Conservation (phyloP, 2,797 vertebrate species). For the Bothrops alternatus region DNA sequence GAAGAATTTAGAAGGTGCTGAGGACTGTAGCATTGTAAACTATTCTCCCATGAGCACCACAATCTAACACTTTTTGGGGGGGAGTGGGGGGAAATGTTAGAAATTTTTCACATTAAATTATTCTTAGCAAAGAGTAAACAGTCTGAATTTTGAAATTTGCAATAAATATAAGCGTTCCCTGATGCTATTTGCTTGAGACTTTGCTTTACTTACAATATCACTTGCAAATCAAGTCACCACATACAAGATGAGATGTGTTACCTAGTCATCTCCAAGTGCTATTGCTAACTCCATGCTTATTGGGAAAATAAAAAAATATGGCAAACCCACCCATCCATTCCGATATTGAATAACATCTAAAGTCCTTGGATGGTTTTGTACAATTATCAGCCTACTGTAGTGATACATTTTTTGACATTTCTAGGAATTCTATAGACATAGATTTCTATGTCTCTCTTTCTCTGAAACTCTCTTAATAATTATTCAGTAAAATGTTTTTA, state of each 20-base stretch:
- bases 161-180: not conserved
- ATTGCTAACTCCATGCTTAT: not conserved
- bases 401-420: not conserved
- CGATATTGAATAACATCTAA: not conserved
- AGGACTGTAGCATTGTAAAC: not conserved
- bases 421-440: not conserved
- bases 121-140: not conserved
- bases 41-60: not conserved
- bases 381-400: not conserved
- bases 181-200: not conserved
- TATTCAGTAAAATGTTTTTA: not conserved
- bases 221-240: not conserved
- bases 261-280: not conserved
- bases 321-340: not conserved
- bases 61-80: not conserved
- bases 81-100: not conserved
- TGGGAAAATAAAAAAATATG: not conserved
- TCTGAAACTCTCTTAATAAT: not conserved
- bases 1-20: not conserved
- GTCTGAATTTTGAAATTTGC: not conserved
- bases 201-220: not conserved
- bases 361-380: not conserved
- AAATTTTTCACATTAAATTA: not conserved
- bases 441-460: not conserved
- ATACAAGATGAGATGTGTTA: not conserved